Percentiles rank a stretch among this genome's conserved stretches.
phyloP scores from a whole-genome alignment of 2,888 invertebrate genomes.

The Parelbella ahira region DNA sequence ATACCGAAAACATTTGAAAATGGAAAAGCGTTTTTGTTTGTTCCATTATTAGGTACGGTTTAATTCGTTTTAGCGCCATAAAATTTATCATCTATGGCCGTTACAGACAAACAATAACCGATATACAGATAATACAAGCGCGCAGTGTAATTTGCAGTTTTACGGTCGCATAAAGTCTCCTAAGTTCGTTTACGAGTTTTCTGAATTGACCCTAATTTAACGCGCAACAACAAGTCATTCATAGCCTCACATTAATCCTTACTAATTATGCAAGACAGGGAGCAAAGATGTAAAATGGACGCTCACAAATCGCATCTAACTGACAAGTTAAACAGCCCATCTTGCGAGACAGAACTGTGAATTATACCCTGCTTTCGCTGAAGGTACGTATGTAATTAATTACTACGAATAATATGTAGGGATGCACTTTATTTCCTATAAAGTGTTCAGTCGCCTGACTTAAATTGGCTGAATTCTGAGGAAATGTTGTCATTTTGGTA shows the following conservation, averaged over 20 bases:
- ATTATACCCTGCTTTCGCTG: constrained; percentile 61
- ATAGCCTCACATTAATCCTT: constrained; percentile 72
- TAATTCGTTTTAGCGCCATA: constrained; percentile 10
- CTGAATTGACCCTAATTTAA: constrained; percentile 55
- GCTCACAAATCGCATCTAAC: constrained; percentile 73
- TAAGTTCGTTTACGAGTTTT: constrained; percentile 23
- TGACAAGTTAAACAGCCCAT: constrained; percentile 77
- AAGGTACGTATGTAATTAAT: constrained; percentile 74
- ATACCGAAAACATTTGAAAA: too few species aligned
- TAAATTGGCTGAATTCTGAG: constrained; percentile 11
- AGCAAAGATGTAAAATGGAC: constrained; percentile 75
- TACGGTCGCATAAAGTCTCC: constrained; percentile 20
- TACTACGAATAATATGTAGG: constrained; percentile 71
- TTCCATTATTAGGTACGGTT: neutral
- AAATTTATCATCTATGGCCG: constrained; percentile 18
- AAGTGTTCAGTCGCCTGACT: constrained; percentile 37
- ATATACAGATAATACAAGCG: constrained; percentile 16
- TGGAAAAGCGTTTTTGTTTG: neutral
- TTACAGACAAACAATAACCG: constrained; percentile 16
- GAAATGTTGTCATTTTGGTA: constrained; percentile 11
- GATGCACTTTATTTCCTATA: constrained; percentile 75
- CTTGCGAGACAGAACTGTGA: constrained; percentile 73
- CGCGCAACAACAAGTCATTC: constrained; percentile 66
- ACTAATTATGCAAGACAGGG: constrained; percentile 76
- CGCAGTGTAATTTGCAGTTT: constrained; percentile 18